Conservation (phyloP, 1,140 invertebrate species). For the Heliconius eleuchia region DNA sequence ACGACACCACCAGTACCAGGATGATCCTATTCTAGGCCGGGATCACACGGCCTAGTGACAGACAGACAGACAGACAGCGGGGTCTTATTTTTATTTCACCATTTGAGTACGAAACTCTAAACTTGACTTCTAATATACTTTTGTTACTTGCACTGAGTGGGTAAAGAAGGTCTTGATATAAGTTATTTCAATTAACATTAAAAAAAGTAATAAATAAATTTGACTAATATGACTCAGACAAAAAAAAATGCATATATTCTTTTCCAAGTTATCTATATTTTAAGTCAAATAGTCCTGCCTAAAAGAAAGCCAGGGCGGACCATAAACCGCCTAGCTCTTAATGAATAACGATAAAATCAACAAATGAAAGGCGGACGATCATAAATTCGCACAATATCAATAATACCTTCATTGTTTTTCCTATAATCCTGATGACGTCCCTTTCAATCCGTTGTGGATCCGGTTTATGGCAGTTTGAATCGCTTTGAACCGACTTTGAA, state of each 20-base stretch:
- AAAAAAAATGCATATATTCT: neutral
- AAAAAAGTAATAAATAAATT: too few species aligned
- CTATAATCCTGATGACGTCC: constrained; percentile 30
- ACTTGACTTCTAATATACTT: too few species aligned
- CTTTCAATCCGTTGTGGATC: constrained; percentile 36
- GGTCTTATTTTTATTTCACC: too few species aligned
- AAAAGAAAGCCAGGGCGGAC: neutral
- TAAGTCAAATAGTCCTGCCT: neutral
- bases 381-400: constrained; percentile 31
- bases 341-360: constrained; percentile 21
- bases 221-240: neutral
- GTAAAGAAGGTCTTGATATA: too few species aligned
- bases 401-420: constrained; percentile 32
- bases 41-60: too few species aligned
- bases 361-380: constrained; percentile 19
- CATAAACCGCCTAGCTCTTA: neutral
- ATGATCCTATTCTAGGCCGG: too few species aligned
- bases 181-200: too few species aligned
- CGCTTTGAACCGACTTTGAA: neutral
- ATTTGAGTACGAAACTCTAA: too few species aligned
- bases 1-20: too few species aligned
- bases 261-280: neutral
- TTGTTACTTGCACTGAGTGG: too few species aligned
- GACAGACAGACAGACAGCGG: too few species aligned
- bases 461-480: constrained; percentile 27